Conservation (phyloP, 53 echinoderm and acorn worm genomes). For the Hippasteria phrygiana region DNA sequence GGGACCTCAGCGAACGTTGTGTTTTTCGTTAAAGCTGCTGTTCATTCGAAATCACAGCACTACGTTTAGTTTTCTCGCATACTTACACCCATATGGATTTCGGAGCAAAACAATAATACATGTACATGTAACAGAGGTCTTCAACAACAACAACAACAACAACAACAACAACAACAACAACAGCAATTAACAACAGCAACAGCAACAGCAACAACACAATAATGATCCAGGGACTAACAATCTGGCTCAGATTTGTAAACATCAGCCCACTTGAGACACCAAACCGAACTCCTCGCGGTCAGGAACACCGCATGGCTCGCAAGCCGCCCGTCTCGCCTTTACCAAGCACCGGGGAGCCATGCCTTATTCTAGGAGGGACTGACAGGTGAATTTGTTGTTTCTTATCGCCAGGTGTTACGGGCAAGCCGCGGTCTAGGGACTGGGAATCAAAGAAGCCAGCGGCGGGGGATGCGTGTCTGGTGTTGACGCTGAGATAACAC, state of each 20-base stretch:
- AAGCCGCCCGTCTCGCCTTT: background rate
- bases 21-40: background rate
- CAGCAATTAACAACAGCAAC: too few relatives aligned
- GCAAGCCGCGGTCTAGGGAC: background rate
- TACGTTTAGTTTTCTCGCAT: too few relatives aligned
- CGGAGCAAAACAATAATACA: too few relatives aligned
- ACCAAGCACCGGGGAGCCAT: conserved; percentile 22
- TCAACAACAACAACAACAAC: too few relatives aligned
- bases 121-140: too few relatives aligned
- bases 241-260: background rate
- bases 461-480: conserved; percentile 30
- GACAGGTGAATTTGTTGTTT: conserved; percentile 55
- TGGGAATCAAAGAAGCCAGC: conserved; percentile 31
- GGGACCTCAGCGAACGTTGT: conserved; percentile 1
- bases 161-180: too few relatives aligned
- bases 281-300: background rate
- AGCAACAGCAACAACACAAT: too few relatives aligned
- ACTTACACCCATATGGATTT: too few relatives aligned
- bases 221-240: background rate
- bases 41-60: background rate
- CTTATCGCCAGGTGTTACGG: conserved; percentile 38
- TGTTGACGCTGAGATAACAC: conserved; percentile 40
- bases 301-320: too few relatives aligned
- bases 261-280: background rate
- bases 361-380: background rate